These are phyloP conservation scores for Campodea augens DNA, from an alignment of 1,140 invertebrate genomes.

Conservation along the genomic window DNA sequence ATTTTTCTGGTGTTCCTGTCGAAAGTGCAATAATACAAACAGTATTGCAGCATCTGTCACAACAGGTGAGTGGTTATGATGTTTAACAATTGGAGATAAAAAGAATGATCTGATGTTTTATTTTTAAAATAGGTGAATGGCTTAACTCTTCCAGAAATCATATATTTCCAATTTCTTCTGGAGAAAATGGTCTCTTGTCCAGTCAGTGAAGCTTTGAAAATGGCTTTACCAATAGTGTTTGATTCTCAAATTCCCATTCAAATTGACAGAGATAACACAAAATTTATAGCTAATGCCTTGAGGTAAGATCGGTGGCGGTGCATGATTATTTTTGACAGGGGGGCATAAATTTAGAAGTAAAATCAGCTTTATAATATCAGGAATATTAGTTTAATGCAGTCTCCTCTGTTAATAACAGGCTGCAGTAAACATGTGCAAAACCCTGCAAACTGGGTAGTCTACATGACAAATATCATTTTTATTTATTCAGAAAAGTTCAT, in stretches of 20 bases:
- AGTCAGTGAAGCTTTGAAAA: conserved; percentile 33
- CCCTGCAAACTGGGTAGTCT: conserved; percentile 25
- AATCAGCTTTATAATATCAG: too few species aligned
- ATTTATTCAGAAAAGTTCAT: conserved; percentile 27
- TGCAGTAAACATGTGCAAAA: too few species aligned
- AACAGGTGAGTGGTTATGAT: conserved; percentile 34
- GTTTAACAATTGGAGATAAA: too few species aligned
- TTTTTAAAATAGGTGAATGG: too few species aligned
- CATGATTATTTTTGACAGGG: too few species aligned
- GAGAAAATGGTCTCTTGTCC: conserved; percentile 25
- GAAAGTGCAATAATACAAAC: conserved; percentile 34
- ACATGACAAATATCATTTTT: conserved; percentile 28
- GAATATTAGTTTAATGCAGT: too few species aligned
- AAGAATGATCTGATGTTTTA: too few species aligned
- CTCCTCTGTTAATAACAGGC: too few species aligned
- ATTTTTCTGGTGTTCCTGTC: conserved; percentile 30
- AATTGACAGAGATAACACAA: conserved; percentile 15
- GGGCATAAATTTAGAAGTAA: too few species aligned
- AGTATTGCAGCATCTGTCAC: conserved; percentile 35
- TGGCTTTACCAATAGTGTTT: conserved; percentile 39
- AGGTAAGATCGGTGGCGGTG: too few species aligned
- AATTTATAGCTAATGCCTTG: too few species aligned
- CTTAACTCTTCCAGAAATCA: conserved; percentile 36
- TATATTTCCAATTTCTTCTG: conserved; percentile 35
- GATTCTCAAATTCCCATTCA: conserved; percentile 29